Evolutionary conservation across 30 jellyfish, hydroid and myxozoan species (phyloP).

Genomic region (Morbakka virulenta): DNA sequence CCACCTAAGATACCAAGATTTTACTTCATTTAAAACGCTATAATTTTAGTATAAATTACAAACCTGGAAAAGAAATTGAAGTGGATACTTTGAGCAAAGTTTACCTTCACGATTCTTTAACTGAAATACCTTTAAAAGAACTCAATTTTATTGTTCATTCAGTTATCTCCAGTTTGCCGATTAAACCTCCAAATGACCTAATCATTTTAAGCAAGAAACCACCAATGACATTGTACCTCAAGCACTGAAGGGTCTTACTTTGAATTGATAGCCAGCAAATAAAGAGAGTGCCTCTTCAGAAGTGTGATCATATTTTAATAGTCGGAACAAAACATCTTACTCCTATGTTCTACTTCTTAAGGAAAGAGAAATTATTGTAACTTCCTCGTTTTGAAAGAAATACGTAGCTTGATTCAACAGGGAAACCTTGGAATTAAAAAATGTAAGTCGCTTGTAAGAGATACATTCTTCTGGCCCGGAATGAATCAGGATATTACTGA

Average conservation of each 20-base stretch:
- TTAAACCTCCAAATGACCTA: slow-evolving; percentile 1
- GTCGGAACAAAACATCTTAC: background rate
- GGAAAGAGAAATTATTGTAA: slow-evolving; percentile 20
- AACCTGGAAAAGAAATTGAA: slow-evolving; percentile 19
- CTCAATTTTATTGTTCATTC: slow-evolving; percentile 12
- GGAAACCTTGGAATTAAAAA: slow-evolving; percentile 54
- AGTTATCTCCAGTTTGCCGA: slow-evolving; percentile 12
- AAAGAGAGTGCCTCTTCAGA: slow-evolving; percentile 1
- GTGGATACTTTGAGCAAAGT: slow-evolving; percentile 50
- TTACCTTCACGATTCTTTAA: background rate
- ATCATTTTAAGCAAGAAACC: slow-evolving; percentile 27
- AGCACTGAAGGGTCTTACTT: background rate
- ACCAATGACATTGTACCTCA: background rate
- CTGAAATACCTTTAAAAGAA: slow-evolving; percentile 18
- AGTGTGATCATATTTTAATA: slow-evolving; percentile 6
- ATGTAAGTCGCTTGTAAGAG: slow-evolving; percentile 19
- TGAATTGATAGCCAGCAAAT: slow-evolving; percentile 39
- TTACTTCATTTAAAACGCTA: slow-evolving; percentile 43
- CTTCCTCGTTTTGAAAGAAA: slow-evolving; percentile 37
- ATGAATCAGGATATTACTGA: slow-evolving; percentile 42
- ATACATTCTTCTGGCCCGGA: slow-evolving; percentile 37
- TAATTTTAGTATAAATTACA: slow-evolving; percentile 4
- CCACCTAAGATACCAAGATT: slow-evolving; percentile 38
- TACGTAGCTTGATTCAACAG: slow-evolving; percentile 18
- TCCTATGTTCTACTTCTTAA: slow-evolving; percentile 16